Base-by-base conservation (phyloP, 2,113 vertebrate species). In the Suncus etruscus region DNA sequence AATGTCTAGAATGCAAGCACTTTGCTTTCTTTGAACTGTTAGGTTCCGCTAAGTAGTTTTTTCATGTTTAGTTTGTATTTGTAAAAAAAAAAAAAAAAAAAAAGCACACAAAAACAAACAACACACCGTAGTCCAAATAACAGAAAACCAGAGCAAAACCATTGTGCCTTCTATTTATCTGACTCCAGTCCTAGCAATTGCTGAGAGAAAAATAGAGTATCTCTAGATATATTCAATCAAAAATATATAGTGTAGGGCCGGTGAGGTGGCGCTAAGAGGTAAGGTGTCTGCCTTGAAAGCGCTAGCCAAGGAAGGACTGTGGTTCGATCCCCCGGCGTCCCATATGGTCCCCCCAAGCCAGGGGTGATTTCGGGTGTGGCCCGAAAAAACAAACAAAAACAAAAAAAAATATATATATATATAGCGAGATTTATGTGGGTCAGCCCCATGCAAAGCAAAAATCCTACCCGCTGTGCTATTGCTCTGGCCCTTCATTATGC, bases 111-210 rank as follows among this genome's bases (percentile, higher is more conserved):
- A 65, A 16, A 65, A 66, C 65, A 29, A 66, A 97, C 97, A 97
- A 75, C 11, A 9, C 3, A 39, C 74, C 73, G 3, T 86, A 91
- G 93, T 92, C 77, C 1, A 16, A 70, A 87, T 77, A 94, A 93
- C 89, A 39, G 39, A 94, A 94, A 95, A 96, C 91, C 80, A 97
- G 97, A 98, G 97, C 96, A 97, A 98, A 98, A 98, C 98, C 98
- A 96, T 98, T 98, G 98, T 98, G 98, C 98, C 98, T 98, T 98
- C 98, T 98, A 98, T 98, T 98, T 98, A 98, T 98, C 96, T 97
- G 97, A 97, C 97, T 98, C 96, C 96, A 97, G 96, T 97, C 97
- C 97, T 98, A 97, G 96, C 97, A 96, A 96, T 97, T 98, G 97
- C 98, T 97, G 92, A 91, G 98, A 97, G 96, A 94, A 73, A 91